phyloP scores from a whole-genome alignment of 30 jellyfish, hydroid and myxozoan species.

The Aurelia aurita region DNA sequence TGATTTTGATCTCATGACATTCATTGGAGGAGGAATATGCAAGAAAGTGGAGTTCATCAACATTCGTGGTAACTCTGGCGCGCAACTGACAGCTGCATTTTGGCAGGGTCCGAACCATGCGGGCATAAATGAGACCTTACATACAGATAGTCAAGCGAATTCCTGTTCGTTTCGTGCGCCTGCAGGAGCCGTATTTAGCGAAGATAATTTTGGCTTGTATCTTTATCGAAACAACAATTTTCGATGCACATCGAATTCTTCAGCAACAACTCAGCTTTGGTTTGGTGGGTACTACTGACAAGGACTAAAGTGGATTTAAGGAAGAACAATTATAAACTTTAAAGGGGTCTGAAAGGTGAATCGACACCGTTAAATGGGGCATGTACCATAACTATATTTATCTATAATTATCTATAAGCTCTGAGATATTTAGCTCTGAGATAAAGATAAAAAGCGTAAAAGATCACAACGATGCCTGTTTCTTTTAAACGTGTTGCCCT shows the following conservation, averaged over 20 bases:
- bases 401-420: no score
- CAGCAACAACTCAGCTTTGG: slow-evolving; percentile 2
- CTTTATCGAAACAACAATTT: neutral
- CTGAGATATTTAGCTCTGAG: no score
- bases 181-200: neutral
- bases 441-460: no score
- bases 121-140: neutral
- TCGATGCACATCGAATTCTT: slow-evolving; percentile 9
- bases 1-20: slow-evolving; percentile 8
- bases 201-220: slow-evolving; percentile 24
- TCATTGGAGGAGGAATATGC: neutral
- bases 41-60: slow-evolving; percentile 14
- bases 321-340: no score
- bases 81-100: neutral
- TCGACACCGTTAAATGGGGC: no score
- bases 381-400: no score
- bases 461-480: no score
- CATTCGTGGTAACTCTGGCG: neutral
- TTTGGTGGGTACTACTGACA: slow-evolving; percentile 4
- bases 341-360: no score
- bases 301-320: no score
- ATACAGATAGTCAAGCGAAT: neutral
- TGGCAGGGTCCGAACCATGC: slow-evolving; percentile 9
- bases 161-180: neutral
- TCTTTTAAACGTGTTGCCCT: no score